phyloP scores from a whole-genome alignment of 2,797 vertebrate genomes.

The Buceros bicornis region DNA sequence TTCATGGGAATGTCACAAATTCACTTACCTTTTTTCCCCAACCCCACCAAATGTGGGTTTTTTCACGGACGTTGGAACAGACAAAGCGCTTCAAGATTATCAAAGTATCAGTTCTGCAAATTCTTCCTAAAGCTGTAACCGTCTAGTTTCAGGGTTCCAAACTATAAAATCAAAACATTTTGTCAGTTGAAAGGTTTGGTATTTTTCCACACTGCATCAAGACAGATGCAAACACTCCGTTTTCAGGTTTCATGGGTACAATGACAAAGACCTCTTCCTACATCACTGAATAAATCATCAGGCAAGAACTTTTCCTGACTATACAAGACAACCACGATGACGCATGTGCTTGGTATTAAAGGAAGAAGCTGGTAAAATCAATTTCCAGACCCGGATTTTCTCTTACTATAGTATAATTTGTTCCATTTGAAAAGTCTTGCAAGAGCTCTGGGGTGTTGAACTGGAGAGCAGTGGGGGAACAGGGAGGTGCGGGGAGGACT shows the following conservation, averaged over 20 bases:
- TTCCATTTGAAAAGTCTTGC: background rate
- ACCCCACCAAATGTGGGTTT: background rate
- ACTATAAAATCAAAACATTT: background rate
- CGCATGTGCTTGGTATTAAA: background rate
- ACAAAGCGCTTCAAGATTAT: background rate
- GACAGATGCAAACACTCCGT: background rate
- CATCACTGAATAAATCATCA: background rate
- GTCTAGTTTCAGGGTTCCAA: background rate
- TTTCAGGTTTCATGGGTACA: background rate
- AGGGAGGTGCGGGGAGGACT: background rate
- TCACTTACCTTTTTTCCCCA: background rate
- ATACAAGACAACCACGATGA: background rate
- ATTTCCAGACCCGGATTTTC: background rate
- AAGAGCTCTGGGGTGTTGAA: background rate
- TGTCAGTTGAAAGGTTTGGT: background rate
- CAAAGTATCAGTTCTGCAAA: background rate
- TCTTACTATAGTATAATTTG: background rate
- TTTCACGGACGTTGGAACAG: background rate
- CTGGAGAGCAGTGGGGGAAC: background rate
- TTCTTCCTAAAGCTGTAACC: background rate
- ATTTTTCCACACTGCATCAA: background rate
- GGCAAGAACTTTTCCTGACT: background rate
- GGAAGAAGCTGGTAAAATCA: background rate
- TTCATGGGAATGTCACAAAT: background rate
- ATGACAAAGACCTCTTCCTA: background rate